These are phyloP conservation scores for Trilocha varians DNA, from an alignment of 2,888 invertebrate genomes.

Conservation along the genomic window DNA sequence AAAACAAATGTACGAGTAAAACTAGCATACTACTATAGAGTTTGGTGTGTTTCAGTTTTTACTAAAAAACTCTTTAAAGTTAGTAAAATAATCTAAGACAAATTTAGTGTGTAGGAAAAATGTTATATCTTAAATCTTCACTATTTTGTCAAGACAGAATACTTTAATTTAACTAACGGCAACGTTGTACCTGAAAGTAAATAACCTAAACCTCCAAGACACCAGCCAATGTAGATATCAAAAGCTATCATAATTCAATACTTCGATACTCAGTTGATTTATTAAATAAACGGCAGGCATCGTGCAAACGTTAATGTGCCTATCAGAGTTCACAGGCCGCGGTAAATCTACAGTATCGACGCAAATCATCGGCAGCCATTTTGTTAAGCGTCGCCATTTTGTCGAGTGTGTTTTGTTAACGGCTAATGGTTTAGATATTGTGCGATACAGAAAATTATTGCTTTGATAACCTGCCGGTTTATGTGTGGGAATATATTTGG, in stretches of 20 bases:
- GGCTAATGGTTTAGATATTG: slow-evolving; percentile 6
- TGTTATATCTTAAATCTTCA: too few species aligned
- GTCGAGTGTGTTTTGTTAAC: slow-evolving; percentile 12
- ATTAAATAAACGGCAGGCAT: slow-evolving; percentile 6
- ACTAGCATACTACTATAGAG: too few species aligned
- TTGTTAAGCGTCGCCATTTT: slow-evolving; percentile 28
- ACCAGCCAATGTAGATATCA: not conserved
- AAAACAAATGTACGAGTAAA: too few species aligned
- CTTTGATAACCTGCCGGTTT: not conserved
- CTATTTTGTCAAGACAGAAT: not conserved
- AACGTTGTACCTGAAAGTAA: not conserved
- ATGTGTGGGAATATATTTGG: not conserved
- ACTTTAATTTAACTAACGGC: not conserved
- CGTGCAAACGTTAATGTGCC: slow-evolving; percentile 21
- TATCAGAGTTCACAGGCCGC: slow-evolving; percentile 21
- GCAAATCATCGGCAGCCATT: slow-evolving; percentile 28
- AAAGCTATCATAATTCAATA: not conserved
- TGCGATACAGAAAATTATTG: not conserved
- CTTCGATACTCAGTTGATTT: slow-evolving; percentile 1
- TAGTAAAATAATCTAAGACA: too few species aligned
- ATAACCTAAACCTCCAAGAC: not conserved
- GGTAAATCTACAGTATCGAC: slow-evolving; percentile 27
- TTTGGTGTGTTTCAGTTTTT: too few species aligned
- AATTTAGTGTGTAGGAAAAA: too few species aligned
- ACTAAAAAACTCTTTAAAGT: too few species aligned